phyloP scores from a whole-genome alignment of 2,888 invertebrate genomes.

The Ochropacha duplaris region DNA sequence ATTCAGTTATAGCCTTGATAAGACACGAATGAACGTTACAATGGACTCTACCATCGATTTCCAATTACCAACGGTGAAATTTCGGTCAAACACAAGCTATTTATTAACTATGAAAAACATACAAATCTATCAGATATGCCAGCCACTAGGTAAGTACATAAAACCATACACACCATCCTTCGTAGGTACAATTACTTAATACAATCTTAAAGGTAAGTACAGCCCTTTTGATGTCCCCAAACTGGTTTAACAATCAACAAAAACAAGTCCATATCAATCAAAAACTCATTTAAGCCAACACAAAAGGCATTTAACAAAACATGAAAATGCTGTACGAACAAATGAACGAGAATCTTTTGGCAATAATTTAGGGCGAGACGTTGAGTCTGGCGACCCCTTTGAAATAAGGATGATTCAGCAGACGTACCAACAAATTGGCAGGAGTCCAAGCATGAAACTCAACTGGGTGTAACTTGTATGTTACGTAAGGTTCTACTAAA shows the following conservation, averaged over 20 bases:
- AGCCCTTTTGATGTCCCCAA: background rate
- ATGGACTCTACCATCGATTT: no score
- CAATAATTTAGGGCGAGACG: background rate
- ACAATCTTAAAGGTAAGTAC: background rate
- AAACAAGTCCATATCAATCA: background rate
- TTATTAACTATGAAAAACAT: no score
- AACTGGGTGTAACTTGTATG: background rate
- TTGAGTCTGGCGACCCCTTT: background rate
- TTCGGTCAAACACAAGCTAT: no score
- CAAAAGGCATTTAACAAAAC: background rate
- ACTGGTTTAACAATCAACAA: background rate
- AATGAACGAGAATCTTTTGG: background rate
- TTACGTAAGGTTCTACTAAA: background rate
- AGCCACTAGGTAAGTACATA: no score
- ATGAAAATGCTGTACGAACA: background rate
- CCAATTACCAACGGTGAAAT: no score
- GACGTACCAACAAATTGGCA: conserved; percentile 22
- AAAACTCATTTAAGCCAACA: background rate
- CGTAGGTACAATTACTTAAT: no score
- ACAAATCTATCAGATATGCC: no score
- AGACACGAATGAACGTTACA: no score
- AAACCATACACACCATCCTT: no score
- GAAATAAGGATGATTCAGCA: conserved; percentile 18
- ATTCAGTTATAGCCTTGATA: no score
- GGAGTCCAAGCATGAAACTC: conserved; percentile 12